These are phyloP conservation scores for Gorsachius goisagi DNA, from an alignment of 2,113 vertebrate genomes.

Conservation along the genomic window DNA sequence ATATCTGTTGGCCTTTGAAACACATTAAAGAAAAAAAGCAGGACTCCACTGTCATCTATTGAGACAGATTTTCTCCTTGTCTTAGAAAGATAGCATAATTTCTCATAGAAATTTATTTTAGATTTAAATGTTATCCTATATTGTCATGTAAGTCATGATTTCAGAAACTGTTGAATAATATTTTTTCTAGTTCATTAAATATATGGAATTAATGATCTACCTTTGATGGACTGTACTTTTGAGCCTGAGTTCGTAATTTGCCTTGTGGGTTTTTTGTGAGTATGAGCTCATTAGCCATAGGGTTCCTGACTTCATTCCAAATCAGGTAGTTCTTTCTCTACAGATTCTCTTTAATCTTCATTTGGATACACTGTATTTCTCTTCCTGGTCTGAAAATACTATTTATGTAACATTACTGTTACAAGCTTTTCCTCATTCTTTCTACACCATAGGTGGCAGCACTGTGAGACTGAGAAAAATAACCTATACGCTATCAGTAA, in stretches of 20 bases:
- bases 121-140: neutral
- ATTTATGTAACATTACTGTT: neutral
- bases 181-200: neutral
- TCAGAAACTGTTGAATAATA: neutral
- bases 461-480: neutral
- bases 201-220: neutral
- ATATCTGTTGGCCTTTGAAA: conserved; percentile 28
- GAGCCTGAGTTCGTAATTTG: neutral
- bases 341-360: neutral
- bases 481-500: neutral
- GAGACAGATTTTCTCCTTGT: neutral
- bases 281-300: conserved; percentile 5
- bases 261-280: neutral
- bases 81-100: neutral
- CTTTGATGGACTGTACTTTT: neutral
- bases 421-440: neutral
- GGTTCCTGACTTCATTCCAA: conserved; percentile 22
- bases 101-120: neutral
- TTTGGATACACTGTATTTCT: neutral
- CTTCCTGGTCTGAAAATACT: neutral
- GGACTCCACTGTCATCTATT: neutral
- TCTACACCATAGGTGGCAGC: neutral
- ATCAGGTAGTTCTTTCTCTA: neutral
- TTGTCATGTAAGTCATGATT: neutral
- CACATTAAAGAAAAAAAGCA: neutral